phyloP scores from a whole-genome alignment of 2,113 vertebrate species.

The Climacteris rufus region DNA sequence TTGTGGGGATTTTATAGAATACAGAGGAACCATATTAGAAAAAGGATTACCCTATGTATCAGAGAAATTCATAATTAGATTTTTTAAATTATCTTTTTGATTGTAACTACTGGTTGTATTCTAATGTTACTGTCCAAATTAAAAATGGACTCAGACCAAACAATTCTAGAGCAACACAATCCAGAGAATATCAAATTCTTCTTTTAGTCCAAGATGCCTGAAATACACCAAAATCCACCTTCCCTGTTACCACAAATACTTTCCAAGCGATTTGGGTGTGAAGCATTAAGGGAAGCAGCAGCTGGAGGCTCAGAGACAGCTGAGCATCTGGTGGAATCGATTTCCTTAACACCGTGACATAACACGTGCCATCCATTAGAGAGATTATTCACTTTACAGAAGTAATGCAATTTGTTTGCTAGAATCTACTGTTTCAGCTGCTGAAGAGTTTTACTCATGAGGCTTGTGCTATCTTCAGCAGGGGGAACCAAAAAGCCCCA shows the following conservation, averaged over 20 bases:
- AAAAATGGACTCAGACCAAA: conserved; percentile 4
- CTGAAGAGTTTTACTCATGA: background rate
- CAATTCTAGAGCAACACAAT: background rate
- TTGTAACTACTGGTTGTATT: background rate
- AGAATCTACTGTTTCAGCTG: background rate
- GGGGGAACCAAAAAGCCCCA: background rate
- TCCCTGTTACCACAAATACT: conserved; percentile 25
- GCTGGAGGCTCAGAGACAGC: conserved; percentile 44
- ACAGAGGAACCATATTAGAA: background rate
- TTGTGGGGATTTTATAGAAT: background rate
- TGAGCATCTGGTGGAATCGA: background rate
- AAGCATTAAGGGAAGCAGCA: background rate
- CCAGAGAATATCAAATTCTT: background rate
- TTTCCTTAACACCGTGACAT: background rate
- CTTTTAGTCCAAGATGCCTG: background rate
- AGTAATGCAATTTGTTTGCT: background rate
- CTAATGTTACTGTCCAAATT: background rate
- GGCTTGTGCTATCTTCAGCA: background rate
- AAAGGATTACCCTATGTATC: background rate
- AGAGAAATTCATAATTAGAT: background rate
- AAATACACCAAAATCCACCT: conserved; percentile 42
- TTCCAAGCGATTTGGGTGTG: conserved; percentile 31
- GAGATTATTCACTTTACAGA: background rate
- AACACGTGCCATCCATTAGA: conserved; percentile 19
- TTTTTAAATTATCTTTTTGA: background rate